Percentiles rank a stretch among this genome's conserved stretches.
These are phyloP conservation scores for Athalia cordata DNA, from an alignment of 2,888 invertebrate species.

Conservation along the genomic window DNA sequence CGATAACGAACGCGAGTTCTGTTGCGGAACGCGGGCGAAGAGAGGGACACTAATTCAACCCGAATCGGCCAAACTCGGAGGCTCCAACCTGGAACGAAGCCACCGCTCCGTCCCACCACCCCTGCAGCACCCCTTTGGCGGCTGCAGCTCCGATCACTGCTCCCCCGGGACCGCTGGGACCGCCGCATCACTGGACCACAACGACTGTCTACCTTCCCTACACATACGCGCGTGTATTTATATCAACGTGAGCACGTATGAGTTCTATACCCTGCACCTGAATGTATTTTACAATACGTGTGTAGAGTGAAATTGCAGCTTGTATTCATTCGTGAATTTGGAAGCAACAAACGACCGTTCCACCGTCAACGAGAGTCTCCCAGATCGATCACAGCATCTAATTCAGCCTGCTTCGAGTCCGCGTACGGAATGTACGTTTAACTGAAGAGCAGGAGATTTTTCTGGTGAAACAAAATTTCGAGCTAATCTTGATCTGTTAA, in stretches of 20 bases:
- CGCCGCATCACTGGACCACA: constrained; percentile 44
- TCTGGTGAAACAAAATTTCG: no score
- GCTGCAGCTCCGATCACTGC: constrained; percentile 42
- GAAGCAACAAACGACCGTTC: no score
- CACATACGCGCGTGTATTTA: constrained; percentile 13
- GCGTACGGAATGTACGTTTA: no score
- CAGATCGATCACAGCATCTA: no score
- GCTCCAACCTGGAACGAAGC: constrained; percentile 41
- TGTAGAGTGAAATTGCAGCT: no score
- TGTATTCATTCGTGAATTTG: no score
- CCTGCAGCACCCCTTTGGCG: constrained; percentile 40
- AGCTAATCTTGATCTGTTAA: no score
- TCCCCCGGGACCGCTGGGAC: constrained; percentile 43
- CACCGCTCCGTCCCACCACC: constrained; percentile 33
- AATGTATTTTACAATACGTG: no score
- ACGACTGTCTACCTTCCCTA: constrained; percentile 41
- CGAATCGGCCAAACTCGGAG: constrained; percentile 44
- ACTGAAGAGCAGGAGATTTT: no score
- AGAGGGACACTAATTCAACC: constrained; percentile 41
- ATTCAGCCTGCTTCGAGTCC: no score
- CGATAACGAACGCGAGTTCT: constrained; percentile 44
- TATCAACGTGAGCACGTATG: background rate
- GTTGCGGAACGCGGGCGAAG: constrained; percentile 42
- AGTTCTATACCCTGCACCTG: background rate
- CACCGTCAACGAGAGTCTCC: no score